Percentiles rank a stretch among this genome's conserved stretches.
phyloP scores from a whole-genome alignment of 1,140 invertebrate species.

The Philaenus spumarius region DNA sequence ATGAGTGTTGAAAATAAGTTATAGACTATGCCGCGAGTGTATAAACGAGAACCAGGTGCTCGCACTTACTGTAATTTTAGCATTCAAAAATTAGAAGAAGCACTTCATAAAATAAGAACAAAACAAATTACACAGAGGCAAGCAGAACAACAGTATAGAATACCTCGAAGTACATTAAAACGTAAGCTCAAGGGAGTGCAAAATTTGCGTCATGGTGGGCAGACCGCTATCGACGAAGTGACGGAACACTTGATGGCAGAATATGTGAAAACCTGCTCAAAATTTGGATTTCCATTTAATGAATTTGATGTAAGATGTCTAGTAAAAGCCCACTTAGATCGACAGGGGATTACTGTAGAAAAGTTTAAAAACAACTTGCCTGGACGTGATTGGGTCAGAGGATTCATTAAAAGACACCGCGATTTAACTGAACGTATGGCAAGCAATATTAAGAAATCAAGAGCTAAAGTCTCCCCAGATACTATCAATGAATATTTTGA shows the following conservation, averaged over 20 bases:
- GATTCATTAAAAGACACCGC: conserved; percentile 1
- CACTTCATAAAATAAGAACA: neutral
- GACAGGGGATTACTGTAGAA: neutral
- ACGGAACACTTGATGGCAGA: neutral
- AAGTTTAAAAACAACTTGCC: conserved; percentile 12
- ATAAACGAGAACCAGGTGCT: neutral
- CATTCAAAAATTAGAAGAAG: neutral
- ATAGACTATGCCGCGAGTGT: neutral
- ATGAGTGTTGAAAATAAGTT: too few relatives aligned
- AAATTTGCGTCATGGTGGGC: too few relatives aligned
- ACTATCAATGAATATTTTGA: conserved; percentile 31
- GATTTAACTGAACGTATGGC: neutral
- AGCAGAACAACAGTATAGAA: too few relatives aligned
- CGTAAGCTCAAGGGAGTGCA: neutral
- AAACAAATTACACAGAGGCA: neutral
- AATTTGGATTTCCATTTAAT: neutral
- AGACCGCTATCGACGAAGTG: neutral
- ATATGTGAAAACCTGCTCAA: too few relatives aligned
- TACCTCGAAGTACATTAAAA: neutral
- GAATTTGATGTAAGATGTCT: too few relatives aligned
- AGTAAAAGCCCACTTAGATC: neutral
- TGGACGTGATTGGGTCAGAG: neutral
- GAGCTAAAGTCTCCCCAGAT: conserved; percentile 5
- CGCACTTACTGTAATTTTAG: neutral
- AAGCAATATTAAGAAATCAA: neutral